Percentiles rank a stretch among this genome's conserved stretches.
These are phyloP conservation scores for Propithecus perrieri DNA, from an alignment of 2,797 vertebrate species.

Conservation along the genomic window DNA sequence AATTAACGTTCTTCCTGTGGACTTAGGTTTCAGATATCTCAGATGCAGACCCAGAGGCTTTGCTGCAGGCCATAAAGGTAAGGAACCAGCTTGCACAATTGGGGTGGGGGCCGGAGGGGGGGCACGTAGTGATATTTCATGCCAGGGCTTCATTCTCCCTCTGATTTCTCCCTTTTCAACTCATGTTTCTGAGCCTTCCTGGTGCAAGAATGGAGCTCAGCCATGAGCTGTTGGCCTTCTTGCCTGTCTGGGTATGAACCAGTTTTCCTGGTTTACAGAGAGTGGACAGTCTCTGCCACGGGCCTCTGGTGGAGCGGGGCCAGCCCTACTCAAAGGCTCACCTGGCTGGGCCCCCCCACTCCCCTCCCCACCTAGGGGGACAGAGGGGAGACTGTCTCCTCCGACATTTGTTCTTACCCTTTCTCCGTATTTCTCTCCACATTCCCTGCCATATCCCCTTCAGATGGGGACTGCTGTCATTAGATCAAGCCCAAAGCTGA, in stretches of 20 bases:
- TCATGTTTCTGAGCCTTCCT: not conserved
- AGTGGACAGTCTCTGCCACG: not conserved
- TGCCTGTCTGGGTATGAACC: not conserved
- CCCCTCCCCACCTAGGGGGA: not conserved
- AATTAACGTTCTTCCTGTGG: not conserved
- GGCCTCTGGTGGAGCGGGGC: not conserved
- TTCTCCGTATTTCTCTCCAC: not conserved
- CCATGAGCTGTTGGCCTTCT: not conserved
- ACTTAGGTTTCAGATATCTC: constrained; percentile 89
- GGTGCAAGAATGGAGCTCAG: not conserved
- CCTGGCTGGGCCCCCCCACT: not conserved
- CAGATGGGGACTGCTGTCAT: not conserved
- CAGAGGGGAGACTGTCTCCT: not conserved
- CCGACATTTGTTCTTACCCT: not conserved
- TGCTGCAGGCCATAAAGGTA: constrained; percentile 89
- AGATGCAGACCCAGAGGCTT: constrained; percentile 85
- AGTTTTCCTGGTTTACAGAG: not conserved
- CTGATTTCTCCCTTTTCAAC: not conserved
- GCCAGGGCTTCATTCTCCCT: not conserved
- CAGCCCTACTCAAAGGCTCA: not conserved
- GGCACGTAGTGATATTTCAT: accelerated
- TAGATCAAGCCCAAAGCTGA: not conserved
- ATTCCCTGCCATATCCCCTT: not conserved
- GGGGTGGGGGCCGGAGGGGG: not conserved
- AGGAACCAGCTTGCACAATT: accelerated